A percentile compares a stretch with the other conserved stretches of the same genome.
Evolutionary conservation across 2,888 invertebrate genomes (phyloP).

Genomic region (Brachylomia viminalis): DNA sequence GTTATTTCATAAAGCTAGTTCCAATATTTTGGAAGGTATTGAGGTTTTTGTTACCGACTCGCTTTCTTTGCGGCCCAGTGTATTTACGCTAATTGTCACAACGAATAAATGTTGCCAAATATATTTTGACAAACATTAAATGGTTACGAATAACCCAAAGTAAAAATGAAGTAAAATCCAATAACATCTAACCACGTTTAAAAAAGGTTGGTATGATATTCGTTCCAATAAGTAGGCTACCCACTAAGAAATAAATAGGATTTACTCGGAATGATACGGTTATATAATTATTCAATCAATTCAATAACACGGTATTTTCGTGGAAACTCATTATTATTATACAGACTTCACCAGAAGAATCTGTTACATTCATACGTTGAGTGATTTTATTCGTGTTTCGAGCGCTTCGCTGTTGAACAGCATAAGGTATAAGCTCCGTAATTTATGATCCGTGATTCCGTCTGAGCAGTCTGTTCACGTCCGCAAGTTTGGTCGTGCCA

Average conservation of each 20-base stretch:
- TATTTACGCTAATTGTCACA: too few relatives aligned
- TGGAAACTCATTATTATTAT: not conserved
- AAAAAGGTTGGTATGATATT: not conserved
- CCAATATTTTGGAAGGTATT: too few relatives aligned
- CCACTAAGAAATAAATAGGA: not conserved
- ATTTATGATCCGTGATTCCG: conserved; percentile 42
- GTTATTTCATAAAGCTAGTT: too few relatives aligned
- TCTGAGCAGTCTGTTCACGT: conserved; percentile 31
- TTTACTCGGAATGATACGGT: not conserved
- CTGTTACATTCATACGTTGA: conserved; percentile 2
- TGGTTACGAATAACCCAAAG: too few relatives aligned
- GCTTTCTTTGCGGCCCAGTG: too few relatives aligned
- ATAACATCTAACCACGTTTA: not conserved
- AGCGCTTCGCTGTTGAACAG: conserved; percentile 3
- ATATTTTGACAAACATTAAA: not conserved
- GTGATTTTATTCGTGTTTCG: conserved; percentile 12
- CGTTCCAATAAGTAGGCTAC: not conserved
- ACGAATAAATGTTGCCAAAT: not conserved
- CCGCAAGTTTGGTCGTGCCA: conserved; percentile 1
- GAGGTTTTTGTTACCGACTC: too few relatives aligned
- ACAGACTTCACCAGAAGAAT: not conserved
- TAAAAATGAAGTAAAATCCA: not conserved
- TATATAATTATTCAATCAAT: not conserved
- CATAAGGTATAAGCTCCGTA: conserved; percentile 27
- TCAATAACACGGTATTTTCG: not conserved